These are phyloP conservation scores for Parus major DNA, from an alignment of 2,113 vertebrate species.

Conservation along the genomic window DNA sequence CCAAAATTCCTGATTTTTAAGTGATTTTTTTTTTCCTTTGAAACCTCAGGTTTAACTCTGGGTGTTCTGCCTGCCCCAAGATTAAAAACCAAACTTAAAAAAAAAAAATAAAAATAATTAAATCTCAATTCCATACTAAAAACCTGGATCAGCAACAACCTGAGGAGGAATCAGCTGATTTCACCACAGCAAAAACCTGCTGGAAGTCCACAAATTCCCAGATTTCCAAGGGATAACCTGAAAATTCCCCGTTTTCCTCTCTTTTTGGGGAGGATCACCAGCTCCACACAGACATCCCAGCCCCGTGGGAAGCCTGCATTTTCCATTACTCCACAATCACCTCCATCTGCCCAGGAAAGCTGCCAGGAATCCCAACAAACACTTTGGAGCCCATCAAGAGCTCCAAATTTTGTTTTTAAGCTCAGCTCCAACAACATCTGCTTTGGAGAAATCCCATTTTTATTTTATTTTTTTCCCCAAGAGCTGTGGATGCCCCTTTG, in stretches of 20 bases:
- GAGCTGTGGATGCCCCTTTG: neutral
- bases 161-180: neutral
- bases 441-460: neutral
- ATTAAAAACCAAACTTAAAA: neutral
- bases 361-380: constrained; percentile 22
- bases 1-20: neutral
- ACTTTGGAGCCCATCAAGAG: neutral
- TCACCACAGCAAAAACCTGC: neutral
- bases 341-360: constrained; percentile 29
- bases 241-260: neutral
- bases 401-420: neutral
- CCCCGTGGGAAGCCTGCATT: neutral
- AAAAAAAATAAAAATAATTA: too few relatives aligned
- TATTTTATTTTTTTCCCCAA: neutral
- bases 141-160: neutral
- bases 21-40: neutral
- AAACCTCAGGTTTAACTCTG: neutral
- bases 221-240: neutral
- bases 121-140: too few relatives aligned
- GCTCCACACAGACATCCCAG: neutral
- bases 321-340: constrained; percentile 1
- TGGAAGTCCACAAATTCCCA: neutral
- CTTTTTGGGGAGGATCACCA: neutral
- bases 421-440: constrained; percentile 3
- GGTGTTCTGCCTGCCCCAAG: neutral